These are phyloP conservation scores for Helarctos malayanus DNA, from an alignment of 2,797 vertebrate genomes.

Conservation along the genomic window DNA sequence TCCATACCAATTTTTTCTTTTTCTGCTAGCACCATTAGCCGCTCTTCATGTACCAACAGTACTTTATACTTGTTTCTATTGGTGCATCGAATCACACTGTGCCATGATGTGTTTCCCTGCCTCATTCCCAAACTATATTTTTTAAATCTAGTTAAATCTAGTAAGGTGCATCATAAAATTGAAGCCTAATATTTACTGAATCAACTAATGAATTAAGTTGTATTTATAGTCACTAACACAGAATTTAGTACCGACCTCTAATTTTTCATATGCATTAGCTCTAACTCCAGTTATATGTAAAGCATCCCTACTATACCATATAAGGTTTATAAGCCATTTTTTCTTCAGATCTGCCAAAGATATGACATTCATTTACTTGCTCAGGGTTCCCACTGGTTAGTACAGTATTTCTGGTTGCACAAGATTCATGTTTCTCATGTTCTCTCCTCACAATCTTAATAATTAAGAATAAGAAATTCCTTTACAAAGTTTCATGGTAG, in stretches of 20 bases:
- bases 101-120: background rate
- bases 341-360: background rate
- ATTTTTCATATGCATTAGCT: conserved; percentile 12
- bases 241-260: background rate
- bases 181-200: background rate
- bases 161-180: background rate
- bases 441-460: conserved; percentile 29
- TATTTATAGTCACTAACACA: background rate
- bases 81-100: background rate
- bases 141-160: background rate
- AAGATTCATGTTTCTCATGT: background rate
- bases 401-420: background rate
- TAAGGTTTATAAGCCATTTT: background rate
- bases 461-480: conserved; percentile 32
- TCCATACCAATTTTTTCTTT: background rate
- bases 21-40: background rate
- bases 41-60: background rate
- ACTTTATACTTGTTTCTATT: background rate
- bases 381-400: conserved; percentile 22
- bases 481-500: background rate
- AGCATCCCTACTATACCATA: background rate
- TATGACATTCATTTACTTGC: background rate
- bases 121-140: background rate
- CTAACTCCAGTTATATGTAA: background rate
- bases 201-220: background rate